Percentiles rank a stretch among this genome's conserved stretches.
phyloP scores from a whole-genome alignment of 92 coral and sea anemone genomes.

The Diadumene lineata region DNA sequence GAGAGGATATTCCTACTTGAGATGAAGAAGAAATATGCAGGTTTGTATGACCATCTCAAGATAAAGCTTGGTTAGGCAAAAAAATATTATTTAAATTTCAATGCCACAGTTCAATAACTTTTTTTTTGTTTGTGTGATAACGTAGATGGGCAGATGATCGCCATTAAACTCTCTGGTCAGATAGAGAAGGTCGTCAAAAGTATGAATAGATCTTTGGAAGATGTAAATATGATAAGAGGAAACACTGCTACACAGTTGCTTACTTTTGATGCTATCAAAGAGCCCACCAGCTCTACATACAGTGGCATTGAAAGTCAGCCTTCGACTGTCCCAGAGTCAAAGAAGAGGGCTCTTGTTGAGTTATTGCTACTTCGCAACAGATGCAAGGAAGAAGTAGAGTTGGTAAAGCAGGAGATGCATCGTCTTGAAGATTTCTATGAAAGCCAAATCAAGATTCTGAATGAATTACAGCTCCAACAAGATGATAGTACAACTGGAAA shows the following conservation, averaged over 20 bases:
- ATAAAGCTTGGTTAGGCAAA: no score
- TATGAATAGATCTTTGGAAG: neutral
- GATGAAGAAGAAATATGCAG: constrained; percentile 29
- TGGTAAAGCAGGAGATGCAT: neutral
- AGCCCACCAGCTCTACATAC: neutral
- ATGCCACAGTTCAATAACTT: no score
- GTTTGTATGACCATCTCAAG: neutral
- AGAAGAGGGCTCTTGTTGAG: neutral
- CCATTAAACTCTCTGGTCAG: neutral
- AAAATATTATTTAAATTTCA: no score
- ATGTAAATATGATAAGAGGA: neutral
- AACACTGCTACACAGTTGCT: neutral
- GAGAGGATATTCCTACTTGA: constrained; percentile 33
- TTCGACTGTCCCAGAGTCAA: neutral
- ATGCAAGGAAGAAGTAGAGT: constrained; percentile 1
- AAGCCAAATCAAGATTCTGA: neutral
- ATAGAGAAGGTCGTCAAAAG: neutral
- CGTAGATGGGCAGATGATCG: neutral
- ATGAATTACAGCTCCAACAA: neutral
- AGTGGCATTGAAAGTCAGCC: neutral
- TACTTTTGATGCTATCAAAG: constrained; percentile 2
- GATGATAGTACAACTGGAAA: neutral
- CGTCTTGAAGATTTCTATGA: neutral
- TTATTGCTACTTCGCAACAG: neutral
- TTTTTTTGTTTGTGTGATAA: no score